These are phyloP conservation scores for Tachysurus vachellii DNA, from an alignment of 2,113 vertebrate genomes.

Conservation along the genomic window DNA sequence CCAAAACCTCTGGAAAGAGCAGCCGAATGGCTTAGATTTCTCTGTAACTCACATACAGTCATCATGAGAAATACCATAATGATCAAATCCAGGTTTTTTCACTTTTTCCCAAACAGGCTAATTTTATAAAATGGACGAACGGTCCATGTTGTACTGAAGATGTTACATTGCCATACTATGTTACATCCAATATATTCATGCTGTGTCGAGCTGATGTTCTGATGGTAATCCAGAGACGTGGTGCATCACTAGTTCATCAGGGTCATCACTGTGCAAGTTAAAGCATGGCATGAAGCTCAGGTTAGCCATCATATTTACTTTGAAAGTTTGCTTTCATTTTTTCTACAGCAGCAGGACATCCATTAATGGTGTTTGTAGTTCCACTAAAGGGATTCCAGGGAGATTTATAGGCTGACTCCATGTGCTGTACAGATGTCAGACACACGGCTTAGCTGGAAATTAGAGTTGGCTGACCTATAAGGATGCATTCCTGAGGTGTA, in stretches of 20 bases:
- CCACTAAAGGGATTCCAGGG: conserved; percentile 52
- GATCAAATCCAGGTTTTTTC: background rate
- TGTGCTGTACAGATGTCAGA: conserved; percentile 66
- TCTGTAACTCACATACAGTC: background rate
- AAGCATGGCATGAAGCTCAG: conserved; percentile 31
- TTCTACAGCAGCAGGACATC: conserved; percentile 38
- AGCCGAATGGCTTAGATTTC: conserved; percentile 1
- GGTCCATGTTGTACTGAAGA: background rate
- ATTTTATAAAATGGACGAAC: conserved; percentile 1
- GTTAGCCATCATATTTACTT: conserved; percentile 44
- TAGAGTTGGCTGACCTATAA: conserved; percentile 29
- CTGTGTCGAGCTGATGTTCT: background rate
- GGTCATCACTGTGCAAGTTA: conserved; percentile 23
- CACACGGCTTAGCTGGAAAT: conserved; percentile 43
- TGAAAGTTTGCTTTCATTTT: conserved; percentile 23
- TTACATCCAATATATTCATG: background rate
- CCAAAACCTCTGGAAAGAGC: conserved; percentile 12
- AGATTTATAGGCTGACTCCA: conserved; percentile 54
- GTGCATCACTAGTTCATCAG: background rate
- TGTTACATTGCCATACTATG: background rate
- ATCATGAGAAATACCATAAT: background rate
- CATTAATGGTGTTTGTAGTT: conserved; percentile 37
- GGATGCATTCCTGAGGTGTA: conserved; percentile 60
- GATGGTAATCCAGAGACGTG: background rate
- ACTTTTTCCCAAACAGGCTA: background rate